Conservation (phyloP, 2,888 invertebrate genomes). For the Pollenia griseotomentosa region DNA sequence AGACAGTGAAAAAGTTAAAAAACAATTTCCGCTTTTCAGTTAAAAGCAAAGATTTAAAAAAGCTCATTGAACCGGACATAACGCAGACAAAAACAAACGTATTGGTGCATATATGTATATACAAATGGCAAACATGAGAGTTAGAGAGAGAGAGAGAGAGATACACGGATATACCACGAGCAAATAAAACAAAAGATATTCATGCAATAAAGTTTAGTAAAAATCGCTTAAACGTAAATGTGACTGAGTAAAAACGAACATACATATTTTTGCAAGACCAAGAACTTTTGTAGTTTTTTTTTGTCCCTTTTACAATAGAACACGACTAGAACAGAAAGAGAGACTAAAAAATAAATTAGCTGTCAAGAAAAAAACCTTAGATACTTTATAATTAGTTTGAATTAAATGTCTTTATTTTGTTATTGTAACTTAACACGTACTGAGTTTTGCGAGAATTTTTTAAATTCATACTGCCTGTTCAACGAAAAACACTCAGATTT, state of each 20-base stretch:
- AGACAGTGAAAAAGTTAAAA: constrained; percentile 24
- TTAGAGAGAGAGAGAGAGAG: neutral
- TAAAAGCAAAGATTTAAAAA: constrained; percentile 55
- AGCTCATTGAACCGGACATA: constrained; percentile 70
- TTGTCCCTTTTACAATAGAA: neutral
- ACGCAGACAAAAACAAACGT: constrained; percentile 51
- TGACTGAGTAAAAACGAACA: constrained; percentile 8
- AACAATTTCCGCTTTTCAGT: constrained; percentile 52
- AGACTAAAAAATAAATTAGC: too few species aligned
- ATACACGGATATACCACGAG: neutral
- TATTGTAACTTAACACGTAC: too few species aligned
- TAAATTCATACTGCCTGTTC: too few species aligned
- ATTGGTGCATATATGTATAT: neutral
- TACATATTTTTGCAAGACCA: constrained; percentile 8
- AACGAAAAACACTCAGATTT: too few species aligned
- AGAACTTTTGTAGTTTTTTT: neutral
- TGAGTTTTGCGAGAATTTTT: too few species aligned
- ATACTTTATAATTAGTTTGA: too few species aligned
- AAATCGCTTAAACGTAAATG: neutral
- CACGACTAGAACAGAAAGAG: too few species aligned
- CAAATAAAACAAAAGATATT: constrained; percentile 22
- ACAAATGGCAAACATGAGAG: neutral
- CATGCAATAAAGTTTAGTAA: constrained; percentile 46
- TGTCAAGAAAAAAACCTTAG: too few species aligned
- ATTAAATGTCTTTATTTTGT: too few species aligned